phyloP scores from a whole-genome alignment of 1,140 invertebrate species.

The Medauroidea extradentata region DNA sequence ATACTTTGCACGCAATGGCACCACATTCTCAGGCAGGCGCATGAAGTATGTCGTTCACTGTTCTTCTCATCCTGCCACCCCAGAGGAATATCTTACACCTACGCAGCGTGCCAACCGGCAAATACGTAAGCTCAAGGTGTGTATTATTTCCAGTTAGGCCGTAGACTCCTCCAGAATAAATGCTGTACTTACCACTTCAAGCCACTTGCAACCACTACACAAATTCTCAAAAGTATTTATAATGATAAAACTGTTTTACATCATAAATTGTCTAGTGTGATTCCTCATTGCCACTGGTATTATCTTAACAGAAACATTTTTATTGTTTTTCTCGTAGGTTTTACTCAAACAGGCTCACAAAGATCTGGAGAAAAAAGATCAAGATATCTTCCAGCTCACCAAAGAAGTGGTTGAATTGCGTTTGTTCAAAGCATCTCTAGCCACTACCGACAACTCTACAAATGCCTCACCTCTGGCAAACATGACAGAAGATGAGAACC shows the following conservation, averaged over 20 bases:
- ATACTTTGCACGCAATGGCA: conserved; percentile 73
- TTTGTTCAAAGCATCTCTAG: conserved; percentile 67
- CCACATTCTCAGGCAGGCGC: conserved; percentile 62
- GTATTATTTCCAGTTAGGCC: no score
- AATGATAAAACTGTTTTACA: no score
- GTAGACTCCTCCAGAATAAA: no score
- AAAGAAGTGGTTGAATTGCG: conserved; percentile 77
- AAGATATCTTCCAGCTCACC: conserved; percentile 72
- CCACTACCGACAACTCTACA: conserved; percentile 38
- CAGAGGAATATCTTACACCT: conserved; percentile 78
- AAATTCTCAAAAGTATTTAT: no score
- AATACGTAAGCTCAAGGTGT: conserved; percentile 62
- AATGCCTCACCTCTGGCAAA: no score
- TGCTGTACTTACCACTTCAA: no score
- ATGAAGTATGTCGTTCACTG: conserved; percentile 79
- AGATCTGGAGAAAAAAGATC: conserved; percentile 73
- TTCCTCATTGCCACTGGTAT: background rate
- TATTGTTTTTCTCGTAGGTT: conserved; percentile 44
- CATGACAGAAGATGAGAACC: no score
- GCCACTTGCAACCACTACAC: no score
- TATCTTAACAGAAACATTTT: background rate
- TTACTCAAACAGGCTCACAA: conserved; percentile 65
- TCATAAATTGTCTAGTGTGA: no score
- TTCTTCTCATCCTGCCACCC: conserved; percentile 65
- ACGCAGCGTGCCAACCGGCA: conserved; percentile 77